Conservation (phyloP, 2,888 invertebrate species). For the Caenorhabditis sp. region DNA sequence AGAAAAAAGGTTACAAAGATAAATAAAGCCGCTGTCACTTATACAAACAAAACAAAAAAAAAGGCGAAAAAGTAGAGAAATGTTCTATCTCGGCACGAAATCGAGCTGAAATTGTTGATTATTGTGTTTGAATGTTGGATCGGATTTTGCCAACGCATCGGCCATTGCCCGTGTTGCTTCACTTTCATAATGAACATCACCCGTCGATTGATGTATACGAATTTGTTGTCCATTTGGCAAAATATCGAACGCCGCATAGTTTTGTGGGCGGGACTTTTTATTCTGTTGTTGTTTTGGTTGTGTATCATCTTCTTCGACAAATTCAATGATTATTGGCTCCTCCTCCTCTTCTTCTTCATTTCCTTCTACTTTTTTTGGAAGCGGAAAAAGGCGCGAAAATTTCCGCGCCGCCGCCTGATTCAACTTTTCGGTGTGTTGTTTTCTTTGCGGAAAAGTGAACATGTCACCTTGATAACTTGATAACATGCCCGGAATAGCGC, state of each 20-base stretch:
- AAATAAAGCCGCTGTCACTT: conserved; percentile 7
- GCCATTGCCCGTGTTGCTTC: conserved; percentile 37
- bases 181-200: conserved; percentile 9
- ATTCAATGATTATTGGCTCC: conserved; percentile 17
- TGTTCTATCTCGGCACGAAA: conserved; percentile 12
- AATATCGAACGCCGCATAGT: conserved; percentile 21
- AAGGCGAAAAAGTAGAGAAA: no score
- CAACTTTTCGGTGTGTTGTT: conserved; percentile 34
- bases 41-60: background rate
- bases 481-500: conserved; percentile 30
- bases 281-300: no score
- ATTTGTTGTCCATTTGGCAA: conserved; percentile 12
- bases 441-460: no score
- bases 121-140: conserved; percentile 23
- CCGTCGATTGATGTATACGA: background rate
- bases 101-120: conserved; percentile 23
- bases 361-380: background rate
- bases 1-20: background rate
- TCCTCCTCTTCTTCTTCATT: no score
- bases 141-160: conserved; percentile 22
- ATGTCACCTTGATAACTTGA: conserved; percentile 36
- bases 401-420: conserved; percentile 24
- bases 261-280: conserved; percentile 5
- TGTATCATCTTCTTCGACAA: conserved; percentile 15
- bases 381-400: background rate